These are phyloP conservation scores for Nannoperca obscura DNA, from an alignment of 2,797 vertebrate species.

Conservation along the genomic window DNA sequence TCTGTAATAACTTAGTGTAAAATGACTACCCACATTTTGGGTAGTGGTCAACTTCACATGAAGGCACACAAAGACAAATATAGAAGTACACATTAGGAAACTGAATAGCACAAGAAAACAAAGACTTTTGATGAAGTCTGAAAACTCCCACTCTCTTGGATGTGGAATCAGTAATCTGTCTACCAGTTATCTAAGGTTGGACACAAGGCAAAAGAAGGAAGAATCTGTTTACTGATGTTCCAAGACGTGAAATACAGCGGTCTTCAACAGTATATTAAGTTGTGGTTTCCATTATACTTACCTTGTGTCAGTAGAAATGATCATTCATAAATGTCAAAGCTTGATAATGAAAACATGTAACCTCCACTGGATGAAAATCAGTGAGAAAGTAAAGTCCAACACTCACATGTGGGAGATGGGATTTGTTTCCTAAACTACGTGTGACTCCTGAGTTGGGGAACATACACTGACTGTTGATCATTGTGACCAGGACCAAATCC, in stretches of 20 bases:
- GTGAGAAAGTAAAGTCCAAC: conserved; percentile 4
- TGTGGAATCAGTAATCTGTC: conserved; percentile 56
- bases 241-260: conserved; percentile 49
- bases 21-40: conserved; percentile 7
- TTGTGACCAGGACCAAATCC: conserved; percentile 25
- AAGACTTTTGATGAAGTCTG: conserved; percentile 49
- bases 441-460: conserved; percentile 28
- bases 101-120: conserved; percentile 44
- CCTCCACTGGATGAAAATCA: not conserved
- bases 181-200: conserved; percentile 55
- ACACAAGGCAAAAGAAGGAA: conserved; percentile 44
- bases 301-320: conserved; percentile 20
- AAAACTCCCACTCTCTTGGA: conserved; percentile 63
- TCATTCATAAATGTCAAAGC: conserved; percentile 33
- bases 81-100: conserved; percentile 41
- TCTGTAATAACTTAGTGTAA: not conserved
- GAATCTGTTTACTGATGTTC: conserved; percentile 49
- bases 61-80: conserved; percentile 28
- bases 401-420: conserved; percentile 12
- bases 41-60: not conserved
- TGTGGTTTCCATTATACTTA: conserved; percentile 39
- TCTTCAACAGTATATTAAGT: conserved; percentile 29
- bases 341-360: conserved; percentile 17
- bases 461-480: conserved; percentile 38
- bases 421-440: conserved; percentile 33